phyloP scores from a whole-genome alignment of 2,797 vertebrate genomes.

The Characodon lateralis region DNA sequence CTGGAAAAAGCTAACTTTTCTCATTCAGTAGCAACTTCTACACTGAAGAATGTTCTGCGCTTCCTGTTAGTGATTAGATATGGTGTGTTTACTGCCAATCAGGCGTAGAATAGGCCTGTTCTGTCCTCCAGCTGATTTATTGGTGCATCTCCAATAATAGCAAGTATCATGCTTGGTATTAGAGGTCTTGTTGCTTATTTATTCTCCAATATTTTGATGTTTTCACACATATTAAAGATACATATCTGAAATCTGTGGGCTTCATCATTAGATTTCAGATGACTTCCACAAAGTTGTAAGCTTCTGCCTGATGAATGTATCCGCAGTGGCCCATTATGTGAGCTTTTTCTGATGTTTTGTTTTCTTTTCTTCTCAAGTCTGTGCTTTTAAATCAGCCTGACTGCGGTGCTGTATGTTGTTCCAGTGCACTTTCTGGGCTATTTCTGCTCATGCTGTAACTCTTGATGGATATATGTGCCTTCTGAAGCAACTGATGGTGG shows the following conservation, averaged over 20 bases:
- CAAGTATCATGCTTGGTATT: too few relatives aligned
- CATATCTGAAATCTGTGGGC: background rate
- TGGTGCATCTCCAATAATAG: too few relatives aligned
- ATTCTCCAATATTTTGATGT: background rate
- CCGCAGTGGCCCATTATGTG: background rate
- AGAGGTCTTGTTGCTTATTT: background rate
- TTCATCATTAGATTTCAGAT: background rate
- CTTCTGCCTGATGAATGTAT: background rate
- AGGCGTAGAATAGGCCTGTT: too few relatives aligned
- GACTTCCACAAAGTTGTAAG: background rate
- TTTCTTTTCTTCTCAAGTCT: background rate
- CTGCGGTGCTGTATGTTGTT: background rate
- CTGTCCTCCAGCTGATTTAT: too few relatives aligned
- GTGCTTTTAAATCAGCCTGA: background rate
- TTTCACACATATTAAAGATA: background rate
- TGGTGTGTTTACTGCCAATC: too few relatives aligned
- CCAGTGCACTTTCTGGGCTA: background rate
- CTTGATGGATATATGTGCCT: constrained; percentile 16
- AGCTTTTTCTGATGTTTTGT: background rate
- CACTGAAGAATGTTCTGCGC: too few relatives aligned
- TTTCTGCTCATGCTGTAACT: background rate
- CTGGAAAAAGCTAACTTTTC: background rate
- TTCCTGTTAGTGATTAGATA: too few relatives aligned
- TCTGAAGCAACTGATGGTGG: constrained; percentile 6
- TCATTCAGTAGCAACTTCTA: background rate